A percentile compares a stretch with the other conserved stretches of the same genome.
These are phyloP conservation scores for Plagiodera versicolora DNA, from an alignment of 2,888 invertebrate genomes.

Conservation along the genomic window DNA sequence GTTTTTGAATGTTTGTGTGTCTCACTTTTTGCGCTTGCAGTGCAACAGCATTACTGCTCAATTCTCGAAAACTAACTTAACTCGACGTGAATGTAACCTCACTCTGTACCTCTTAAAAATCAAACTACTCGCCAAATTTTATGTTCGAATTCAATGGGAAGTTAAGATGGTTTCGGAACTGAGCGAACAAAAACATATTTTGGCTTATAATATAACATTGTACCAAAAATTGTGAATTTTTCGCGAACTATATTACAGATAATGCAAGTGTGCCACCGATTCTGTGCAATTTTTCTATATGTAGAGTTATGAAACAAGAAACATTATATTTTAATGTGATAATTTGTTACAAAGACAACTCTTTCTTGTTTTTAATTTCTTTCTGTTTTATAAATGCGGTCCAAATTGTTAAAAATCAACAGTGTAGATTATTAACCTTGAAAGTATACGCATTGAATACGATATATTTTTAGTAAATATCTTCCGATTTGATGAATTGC, in stretches of 20 bases:
- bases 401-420: conserved; percentile 45
- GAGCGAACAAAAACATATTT: conserved; percentile 32
- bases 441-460: conserved; percentile 48
- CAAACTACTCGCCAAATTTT: conserved; percentile 34
- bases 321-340: conserved; percentile 44
- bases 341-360: conserved; percentile 46
- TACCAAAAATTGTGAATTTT: conserved; percentile 31
- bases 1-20: conserved; percentile 57
- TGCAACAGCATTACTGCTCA: conserved; percentile 40
- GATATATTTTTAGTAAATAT: conserved; percentile 42
- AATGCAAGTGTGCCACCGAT: conserved; percentile 51
- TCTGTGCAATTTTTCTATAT: conserved; percentile 51
- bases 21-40: conserved; percentile 54
- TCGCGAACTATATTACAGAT: conserved; percentile 24
- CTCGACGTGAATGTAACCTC: conserved; percentile 27
- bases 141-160: conserved; percentile 26
- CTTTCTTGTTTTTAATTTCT: conserved; percentile 31
- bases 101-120: conserved; percentile 32
- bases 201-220: conserved; percentile 38
- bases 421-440: conserved; percentile 46
- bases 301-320: conserved; percentile 41
- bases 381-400: conserved; percentile 42
- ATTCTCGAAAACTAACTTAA: conserved; percentile 29
- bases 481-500: conserved; percentile 21
- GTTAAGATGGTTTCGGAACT: conserved; percentile 30